Conservation (phyloP, 1,140 invertebrate species). For the Temnothorax nylanderi region DNA sequence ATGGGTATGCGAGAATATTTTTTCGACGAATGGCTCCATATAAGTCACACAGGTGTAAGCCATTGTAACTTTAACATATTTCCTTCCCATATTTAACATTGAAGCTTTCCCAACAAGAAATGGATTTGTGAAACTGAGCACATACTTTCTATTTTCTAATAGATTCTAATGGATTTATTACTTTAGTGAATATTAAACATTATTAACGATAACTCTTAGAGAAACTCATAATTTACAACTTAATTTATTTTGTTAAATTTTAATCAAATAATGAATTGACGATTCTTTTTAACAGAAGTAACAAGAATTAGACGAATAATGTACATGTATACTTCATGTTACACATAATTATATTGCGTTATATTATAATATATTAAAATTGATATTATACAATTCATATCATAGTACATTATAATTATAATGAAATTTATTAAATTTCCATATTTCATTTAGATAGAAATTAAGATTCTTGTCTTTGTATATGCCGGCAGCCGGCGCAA, state of each 20-base stretch:
- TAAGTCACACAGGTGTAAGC: slow-evolving; percentile 12
- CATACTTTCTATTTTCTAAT: slow-evolving; percentile 11
- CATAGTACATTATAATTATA: too few relatives aligned
- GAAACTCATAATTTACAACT: neutral
- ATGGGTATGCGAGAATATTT: neutral
- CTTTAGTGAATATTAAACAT: neutral
- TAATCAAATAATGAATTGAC: neutral
- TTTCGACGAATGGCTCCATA: neutral
- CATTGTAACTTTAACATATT: neutral
- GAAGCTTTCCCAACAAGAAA: neutral
- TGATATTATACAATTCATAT: too few relatives aligned
- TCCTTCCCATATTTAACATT: neutral
- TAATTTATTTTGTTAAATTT: neutral
- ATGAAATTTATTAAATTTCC: neutral
- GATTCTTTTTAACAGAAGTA: neutral
- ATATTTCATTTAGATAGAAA: neutral
- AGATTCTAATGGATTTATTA: neutral
- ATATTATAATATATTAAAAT: too few relatives aligned
- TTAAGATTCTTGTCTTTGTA: neutral
- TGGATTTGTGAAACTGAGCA: neutral
- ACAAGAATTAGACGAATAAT: neutral
- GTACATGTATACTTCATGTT: too few relatives aligned
- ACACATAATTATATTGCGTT: too few relatives aligned
- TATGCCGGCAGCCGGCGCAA: neutral
- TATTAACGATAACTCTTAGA: neutral